Percentiles rank a stretch among this genome's conserved stretches.
These are phyloP conservation scores for Nipponacmea schrenckii DNA, from an alignment of 2,888 invertebrate genomes.

Conservation along the genomic window DNA sequence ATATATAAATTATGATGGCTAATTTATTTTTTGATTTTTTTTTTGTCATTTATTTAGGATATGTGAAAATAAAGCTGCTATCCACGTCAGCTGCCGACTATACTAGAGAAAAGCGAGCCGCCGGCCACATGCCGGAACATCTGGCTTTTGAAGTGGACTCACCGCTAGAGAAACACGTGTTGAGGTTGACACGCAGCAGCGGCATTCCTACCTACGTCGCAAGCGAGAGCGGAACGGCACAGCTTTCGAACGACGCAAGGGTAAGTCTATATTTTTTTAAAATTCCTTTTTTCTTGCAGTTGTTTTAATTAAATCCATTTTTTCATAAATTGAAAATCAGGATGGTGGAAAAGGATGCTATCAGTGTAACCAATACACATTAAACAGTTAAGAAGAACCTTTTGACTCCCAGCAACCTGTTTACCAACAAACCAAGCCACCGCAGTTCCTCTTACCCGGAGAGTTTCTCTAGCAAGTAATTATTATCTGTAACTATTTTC, in stretches of 20 bases:
- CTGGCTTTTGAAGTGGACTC: background rate
- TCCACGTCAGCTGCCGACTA: background rate
- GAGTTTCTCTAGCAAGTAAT: too few species aligned
- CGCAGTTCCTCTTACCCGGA: too few species aligned
- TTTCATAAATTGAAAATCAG: too few species aligned
- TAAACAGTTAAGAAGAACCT: too few species aligned
- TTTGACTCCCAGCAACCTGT: too few species aligned
- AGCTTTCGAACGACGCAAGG: background rate
- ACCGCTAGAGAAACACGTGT: background rate
- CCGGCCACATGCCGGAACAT: background rate
- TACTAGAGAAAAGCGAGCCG: background rate
- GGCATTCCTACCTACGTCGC: background rate
- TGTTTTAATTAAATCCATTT: too few species aligned
- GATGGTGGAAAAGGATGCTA: too few species aligned
- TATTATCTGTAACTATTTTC: background rate
- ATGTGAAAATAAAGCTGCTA: background rate
- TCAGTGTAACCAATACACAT: too few species aligned
- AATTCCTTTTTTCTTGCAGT: background rate
- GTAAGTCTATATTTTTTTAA: background rate
- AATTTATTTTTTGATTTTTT: background rate
- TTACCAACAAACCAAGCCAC: too few species aligned
- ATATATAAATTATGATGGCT: too few species aligned
- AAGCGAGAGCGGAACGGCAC: background rate
- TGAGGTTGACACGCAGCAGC: background rate
- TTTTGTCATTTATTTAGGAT: too few species aligned